A percentile compares a stretch with the other conserved stretches of the same genome.
phyloP scores from a whole-genome alignment of 2,888 invertebrate species.

The Laothoe populi region DNA sequence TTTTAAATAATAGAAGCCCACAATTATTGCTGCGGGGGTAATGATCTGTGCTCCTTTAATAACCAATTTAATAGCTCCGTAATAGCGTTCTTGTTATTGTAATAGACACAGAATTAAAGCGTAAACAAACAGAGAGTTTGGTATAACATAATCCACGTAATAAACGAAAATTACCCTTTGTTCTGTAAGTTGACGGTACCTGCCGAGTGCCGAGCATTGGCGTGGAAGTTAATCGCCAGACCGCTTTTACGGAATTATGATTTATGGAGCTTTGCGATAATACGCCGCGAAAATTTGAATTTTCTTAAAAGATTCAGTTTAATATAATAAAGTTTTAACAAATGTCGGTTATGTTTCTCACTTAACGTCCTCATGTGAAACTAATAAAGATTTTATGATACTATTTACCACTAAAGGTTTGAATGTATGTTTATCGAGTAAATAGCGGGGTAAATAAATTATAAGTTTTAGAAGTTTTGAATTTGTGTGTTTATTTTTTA shows the following conservation, averaged over 20 bases:
- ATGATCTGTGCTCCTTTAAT: slow-evolving; percentile 47
- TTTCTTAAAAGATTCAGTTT: slow-evolving; percentile 6
- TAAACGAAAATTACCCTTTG: slow-evolving; percentile 60
- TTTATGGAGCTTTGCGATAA: slow-evolving; percentile 38
- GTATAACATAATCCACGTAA: slow-evolving; percentile 52
- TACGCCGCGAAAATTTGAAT: slow-evolving; percentile 19
- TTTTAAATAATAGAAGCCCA: slow-evolving; percentile 46
- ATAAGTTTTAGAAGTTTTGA: not conserved
- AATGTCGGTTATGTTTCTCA: not conserved
- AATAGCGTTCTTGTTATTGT: slow-evolving; percentile 64
- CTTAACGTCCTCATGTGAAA: not conserved
- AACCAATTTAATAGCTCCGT: slow-evolving; percentile 58
- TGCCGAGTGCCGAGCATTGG: slow-evolving; percentile 33
- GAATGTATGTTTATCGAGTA: not conserved
- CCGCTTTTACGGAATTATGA: slow-evolving; percentile 44
- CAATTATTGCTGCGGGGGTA: slow-evolving; percentile 51
- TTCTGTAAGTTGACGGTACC: slow-evolving; percentile 39
- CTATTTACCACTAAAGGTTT: not conserved
- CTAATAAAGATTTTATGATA: slow-evolving; percentile 9
- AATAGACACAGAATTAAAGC: slow-evolving; percentile 50
- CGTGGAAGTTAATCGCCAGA: slow-evolving; percentile 41
- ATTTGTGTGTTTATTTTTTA: not conserved
- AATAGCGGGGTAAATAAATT: not conserved
- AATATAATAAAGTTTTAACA: slow-evolving; percentile 13
- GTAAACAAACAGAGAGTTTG: slow-evolving; percentile 43